A percentile compares a stretch with the other conserved stretches of the same genome.
Evolutionary conservation across 2,113 vertebrate species (phyloP).

Genomic region (Deroptyus accipitrinus): DNA sequence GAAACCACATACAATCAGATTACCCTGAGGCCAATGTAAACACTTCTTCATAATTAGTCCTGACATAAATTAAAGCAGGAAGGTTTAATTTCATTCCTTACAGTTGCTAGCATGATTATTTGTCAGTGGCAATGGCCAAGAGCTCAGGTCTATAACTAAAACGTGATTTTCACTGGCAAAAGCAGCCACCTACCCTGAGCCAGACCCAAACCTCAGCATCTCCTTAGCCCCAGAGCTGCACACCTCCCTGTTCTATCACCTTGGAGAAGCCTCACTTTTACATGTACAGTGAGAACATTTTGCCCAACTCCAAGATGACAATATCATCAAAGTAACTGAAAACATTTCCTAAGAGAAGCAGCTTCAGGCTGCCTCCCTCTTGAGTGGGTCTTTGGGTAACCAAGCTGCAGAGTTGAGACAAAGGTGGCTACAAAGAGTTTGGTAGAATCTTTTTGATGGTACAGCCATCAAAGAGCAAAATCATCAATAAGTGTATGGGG

Average conservation of each 20-base stretch:
- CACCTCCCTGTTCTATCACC: neutral
- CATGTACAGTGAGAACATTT: neutral
- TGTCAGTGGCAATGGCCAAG: neutral
- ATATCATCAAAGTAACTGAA: neutral
- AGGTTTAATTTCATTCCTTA: neutral
- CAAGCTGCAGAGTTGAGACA: neutral
- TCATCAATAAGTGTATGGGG: neutral
- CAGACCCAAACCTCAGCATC: neutral
- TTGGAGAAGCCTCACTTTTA: neutral
- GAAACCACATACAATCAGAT: neutral
- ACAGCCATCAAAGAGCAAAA: neutral
- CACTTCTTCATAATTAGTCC: neutral
- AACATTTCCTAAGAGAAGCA: neutral
- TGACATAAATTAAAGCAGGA: neutral
- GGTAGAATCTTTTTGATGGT: neutral
- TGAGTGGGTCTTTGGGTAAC: rapidly evolving
- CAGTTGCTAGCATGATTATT: neutral
- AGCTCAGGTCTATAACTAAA: neutral
- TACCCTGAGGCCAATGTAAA: neutral
- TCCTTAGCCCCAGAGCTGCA: neutral
- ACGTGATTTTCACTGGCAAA: neutral
- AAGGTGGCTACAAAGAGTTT: neutral
- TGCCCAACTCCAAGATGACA: neutral
- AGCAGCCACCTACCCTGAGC: neutral
- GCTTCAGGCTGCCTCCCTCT: neutral